These are phyloP conservation scores for Stigmatopora argus DNA, from an alignment of 2,113 vertebrate genomes.

Conservation along the genomic window DNA sequence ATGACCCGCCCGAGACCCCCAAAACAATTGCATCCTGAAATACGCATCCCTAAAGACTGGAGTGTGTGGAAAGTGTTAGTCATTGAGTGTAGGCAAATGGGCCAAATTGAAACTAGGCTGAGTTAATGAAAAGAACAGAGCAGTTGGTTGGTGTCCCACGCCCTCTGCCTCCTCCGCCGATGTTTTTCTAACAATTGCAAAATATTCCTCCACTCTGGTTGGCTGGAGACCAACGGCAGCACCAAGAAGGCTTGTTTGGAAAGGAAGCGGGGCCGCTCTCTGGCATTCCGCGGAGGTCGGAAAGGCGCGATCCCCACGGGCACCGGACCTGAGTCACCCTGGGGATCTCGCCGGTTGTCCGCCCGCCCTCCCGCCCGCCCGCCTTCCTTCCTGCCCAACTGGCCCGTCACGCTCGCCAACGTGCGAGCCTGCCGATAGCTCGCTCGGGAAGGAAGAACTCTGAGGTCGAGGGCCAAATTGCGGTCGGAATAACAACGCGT, in stretches of 20 bases:
- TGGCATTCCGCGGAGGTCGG: slow-evolving; percentile 54
- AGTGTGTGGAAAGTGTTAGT: slow-evolving; percentile 27
- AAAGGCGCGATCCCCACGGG: slow-evolving; percentile 64
- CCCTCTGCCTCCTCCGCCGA: background rate
- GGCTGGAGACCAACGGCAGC: slow-evolving; percentile 2
- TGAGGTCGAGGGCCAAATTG: slow-evolving; percentile 6
- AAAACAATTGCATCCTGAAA: slow-evolving; percentile 36
- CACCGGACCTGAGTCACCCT: slow-evolving; percentile 67
- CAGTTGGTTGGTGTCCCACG: slow-evolving; percentile 9
- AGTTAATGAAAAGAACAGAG: slow-evolving; percentile 18
- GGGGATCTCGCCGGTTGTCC: slow-evolving; percentile 59
- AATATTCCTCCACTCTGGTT: slow-evolving; percentile 12
- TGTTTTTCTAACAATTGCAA: slow-evolving; percentile 11
- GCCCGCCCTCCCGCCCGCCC: slow-evolving; percentile 47
- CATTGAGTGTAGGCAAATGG: background rate
- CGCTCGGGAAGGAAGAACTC: slow-evolving; percentile 39
- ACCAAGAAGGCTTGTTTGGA: slow-evolving; percentile 2
- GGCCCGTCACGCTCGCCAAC: slow-evolving; percentile 57
- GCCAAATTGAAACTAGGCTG: slow-evolving; percentile 13
- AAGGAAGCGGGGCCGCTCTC: slow-evolving; percentile 25
- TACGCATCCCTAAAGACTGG: slow-evolving; percentile 17
- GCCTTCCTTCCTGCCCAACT: slow-evolving; percentile 72
- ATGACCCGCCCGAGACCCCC: background rate
- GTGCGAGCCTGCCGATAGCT: slow-evolving; percentile 58
- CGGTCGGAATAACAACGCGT: background rate